Evolutionary conservation across 2,113 vertebrate species (phyloP).

Genomic region (Ochotona princeps): DNA sequence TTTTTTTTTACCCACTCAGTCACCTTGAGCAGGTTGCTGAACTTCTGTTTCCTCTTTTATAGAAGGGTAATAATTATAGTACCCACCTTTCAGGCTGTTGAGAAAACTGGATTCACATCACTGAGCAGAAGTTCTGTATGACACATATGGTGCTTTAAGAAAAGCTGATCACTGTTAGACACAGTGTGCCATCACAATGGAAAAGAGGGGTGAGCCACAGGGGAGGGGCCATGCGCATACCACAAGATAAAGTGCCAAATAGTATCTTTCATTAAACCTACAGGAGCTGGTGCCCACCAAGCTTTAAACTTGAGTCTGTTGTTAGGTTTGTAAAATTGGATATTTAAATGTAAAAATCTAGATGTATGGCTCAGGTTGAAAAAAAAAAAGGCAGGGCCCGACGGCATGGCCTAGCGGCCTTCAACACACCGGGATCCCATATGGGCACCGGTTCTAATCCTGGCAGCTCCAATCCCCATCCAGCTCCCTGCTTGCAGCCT

Average conservation of each 20-base stretch:
- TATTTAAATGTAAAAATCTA: conserved; percentile 23
- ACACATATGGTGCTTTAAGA: not conserved
- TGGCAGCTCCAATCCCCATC: no score
- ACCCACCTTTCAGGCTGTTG: not conserved
- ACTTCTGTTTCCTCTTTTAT: not conserved
- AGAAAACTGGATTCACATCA: not conserved
- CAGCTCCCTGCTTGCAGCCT: no score
- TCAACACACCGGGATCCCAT: no score
- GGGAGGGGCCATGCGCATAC: not conserved
- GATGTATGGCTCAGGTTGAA: not conserved
- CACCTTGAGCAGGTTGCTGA: not conserved
- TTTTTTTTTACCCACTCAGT: not conserved
- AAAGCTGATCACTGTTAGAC: not conserved
- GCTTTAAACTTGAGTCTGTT: not conserved
- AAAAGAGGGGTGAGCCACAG: not conserved
- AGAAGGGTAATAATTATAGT: not conserved
- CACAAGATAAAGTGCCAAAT: not conserved
- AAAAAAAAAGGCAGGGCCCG: no score
- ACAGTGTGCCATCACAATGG: not conserved
- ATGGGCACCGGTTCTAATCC: no score
- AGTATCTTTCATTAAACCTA: not conserved
- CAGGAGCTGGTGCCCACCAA: not conserved
- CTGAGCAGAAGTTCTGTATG: not conserved
- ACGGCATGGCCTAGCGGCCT: no score
- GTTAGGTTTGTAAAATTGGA: not conserved